These are phyloP conservation scores for Leuctra nigra DNA, from an alignment of 2,888 invertebrate species.

Conservation along the genomic window DNA sequence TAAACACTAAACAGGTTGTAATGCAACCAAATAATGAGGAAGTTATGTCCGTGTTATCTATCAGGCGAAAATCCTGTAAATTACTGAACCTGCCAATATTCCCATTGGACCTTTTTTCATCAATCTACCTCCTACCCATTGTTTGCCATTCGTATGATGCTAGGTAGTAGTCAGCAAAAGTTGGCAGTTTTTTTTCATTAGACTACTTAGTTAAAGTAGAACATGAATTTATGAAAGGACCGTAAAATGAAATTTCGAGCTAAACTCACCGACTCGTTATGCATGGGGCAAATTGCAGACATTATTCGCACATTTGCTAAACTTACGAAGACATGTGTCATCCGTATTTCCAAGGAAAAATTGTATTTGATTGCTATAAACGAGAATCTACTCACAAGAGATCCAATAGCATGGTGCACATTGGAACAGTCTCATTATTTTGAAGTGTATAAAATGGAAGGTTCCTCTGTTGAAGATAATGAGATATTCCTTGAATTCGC, in stretches of 20 bases:
- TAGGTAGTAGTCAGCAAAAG: too few relatives aligned
- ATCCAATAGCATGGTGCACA: slow-evolving; percentile 69
- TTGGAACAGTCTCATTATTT: slow-evolving; percentile 71
- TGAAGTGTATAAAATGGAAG: slow-evolving; percentile 73
- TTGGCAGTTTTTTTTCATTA: too few relatives aligned
- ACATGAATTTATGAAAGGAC: too few relatives aligned
- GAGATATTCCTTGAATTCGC: slow-evolving; percentile 69
- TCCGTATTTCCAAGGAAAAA: slow-evolving; percentile 58
- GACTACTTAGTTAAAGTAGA: too few relatives aligned
- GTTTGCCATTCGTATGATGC: too few relatives aligned
- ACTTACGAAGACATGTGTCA: slow-evolving; percentile 66
- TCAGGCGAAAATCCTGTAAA: too few relatives aligned
- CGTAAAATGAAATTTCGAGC: slow-evolving; percentile 70
- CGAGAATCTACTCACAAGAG: slow-evolving; percentile 53
- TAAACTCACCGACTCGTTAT: slow-evolving; percentile 56
- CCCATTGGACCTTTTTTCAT: too few relatives aligned
- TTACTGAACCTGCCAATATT: too few relatives aligned
- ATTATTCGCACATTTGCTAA: slow-evolving; percentile 68
- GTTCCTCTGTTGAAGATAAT: slow-evolving; percentile 63
- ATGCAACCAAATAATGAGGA: too few relatives aligned
- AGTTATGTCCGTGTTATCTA: too few relatives aligned
- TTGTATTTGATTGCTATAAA: slow-evolving; percentile 72
- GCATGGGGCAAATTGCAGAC: slow-evolving; percentile 63
- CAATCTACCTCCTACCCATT: too few relatives aligned
- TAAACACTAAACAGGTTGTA: too few relatives aligned